A percentile compares a stretch with the other conserved stretches of the same genome.
Conservation (phyloP, 2,797 vertebrate genomes). For the Poeciliopsis infans region DNA sequence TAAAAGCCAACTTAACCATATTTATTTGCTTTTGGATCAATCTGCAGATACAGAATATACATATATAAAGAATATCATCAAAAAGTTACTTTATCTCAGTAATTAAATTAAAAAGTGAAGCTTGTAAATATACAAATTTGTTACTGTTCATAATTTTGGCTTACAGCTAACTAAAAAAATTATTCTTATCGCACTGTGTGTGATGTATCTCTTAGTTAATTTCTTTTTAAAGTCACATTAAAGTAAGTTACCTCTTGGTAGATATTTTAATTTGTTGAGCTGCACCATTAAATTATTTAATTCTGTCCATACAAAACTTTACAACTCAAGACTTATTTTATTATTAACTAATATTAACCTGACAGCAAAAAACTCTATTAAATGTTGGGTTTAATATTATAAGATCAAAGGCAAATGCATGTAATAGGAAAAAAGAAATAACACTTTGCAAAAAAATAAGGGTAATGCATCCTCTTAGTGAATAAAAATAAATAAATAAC, state of each 20-base stretch:
- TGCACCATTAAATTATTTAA: background rate
- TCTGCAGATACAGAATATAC: background rate
- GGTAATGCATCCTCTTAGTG: background rate
- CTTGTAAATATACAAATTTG: background rate
- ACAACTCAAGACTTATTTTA: background rate
- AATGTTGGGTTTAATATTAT: background rate
- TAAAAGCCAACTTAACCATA: background rate
- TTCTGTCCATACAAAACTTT: background rate
- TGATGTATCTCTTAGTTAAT: background rate
- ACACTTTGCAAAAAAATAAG: background rate
- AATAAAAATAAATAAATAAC: background rate
- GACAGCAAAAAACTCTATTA: background rate
- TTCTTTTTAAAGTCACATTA: background rate
- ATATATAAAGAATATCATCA: background rate
- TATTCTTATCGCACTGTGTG: background rate
- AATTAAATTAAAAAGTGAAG: background rate
- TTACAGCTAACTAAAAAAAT: background rate
- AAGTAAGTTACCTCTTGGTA: background rate
- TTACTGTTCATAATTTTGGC: background rate
- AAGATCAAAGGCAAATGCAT: background rate
- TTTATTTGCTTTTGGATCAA: background rate
- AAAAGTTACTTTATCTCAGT: background rate
- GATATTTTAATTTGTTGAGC: background rate
- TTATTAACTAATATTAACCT: background rate
- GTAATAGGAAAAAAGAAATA: background rate